phyloP scores from a whole-genome alignment of 1,140 invertebrate species.

The Mya arenaria region DNA sequence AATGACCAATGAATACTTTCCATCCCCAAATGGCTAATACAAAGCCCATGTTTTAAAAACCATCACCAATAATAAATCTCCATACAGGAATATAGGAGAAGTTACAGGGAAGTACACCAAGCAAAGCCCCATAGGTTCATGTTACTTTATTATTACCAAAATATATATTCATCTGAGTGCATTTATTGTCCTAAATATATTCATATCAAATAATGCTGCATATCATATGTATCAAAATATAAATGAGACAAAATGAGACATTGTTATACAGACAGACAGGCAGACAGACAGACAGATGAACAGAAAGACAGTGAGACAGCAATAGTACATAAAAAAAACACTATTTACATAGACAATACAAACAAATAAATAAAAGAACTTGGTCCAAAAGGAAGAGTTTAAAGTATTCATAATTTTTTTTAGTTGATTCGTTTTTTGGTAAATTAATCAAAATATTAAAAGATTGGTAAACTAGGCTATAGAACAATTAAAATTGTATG shows the following conservation, averaged over 20 bases:
- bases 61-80: too few species aligned
- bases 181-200: background rate
- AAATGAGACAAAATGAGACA: background rate
- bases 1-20: too few species aligned
- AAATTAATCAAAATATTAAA: too few species aligned
- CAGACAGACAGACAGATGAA: conserved; percentile 1
- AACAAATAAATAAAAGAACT: background rate
- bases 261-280: background rate
- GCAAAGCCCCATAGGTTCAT: background rate
- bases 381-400: too few species aligned
- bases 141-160: background rate
- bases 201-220: background rate
- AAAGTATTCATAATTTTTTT: too few species aligned
- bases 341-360: background rate
- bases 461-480: too few species aligned
- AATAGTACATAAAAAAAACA: background rate
- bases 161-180: background rate
- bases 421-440: too few species aligned
- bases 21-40: too few species aligned
- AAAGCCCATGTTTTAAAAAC: too few species aligned
- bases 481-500: too few species aligned
- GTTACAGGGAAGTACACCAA: too few species aligned
- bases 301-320: background rate
- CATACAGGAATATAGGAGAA: too few species aligned
- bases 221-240: background rate